Conservation (phyloP, 2,113 vertebrate species). For the Pristiophorus japonicus region DNA sequence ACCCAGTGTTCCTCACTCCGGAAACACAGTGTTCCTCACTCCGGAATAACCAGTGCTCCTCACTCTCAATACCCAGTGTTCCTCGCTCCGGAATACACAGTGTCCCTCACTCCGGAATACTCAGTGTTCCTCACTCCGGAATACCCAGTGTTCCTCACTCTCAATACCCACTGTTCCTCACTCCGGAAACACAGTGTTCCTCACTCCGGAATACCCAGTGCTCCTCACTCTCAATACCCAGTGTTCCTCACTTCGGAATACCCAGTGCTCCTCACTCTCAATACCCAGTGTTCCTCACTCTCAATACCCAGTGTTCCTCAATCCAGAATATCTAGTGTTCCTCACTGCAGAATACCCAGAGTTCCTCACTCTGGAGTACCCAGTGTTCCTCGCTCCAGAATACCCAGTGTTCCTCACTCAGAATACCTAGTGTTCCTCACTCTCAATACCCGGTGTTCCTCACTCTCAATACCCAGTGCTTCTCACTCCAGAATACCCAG, state of each 20-base stretch:
- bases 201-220: not conserved
- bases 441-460: not conserved
- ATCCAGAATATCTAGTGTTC: not conserved
- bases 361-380: not conserved
- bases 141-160: not conserved
- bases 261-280: not conserved
- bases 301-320: too few relatives aligned
- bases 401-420: not conserved
- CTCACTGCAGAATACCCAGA: not conserved
- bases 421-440: not conserved
- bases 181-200: too few relatives aligned
- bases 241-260: not conserved
- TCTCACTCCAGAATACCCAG: too few relatives aligned
- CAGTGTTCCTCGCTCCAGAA: not conserved
- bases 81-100: not conserved
- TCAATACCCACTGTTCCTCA: too few relatives aligned
- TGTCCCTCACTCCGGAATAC: not conserved
- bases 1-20: not conserved
- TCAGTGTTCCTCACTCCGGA: too few relatives aligned
- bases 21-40: not conserved
- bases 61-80: not conserved
- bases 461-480: not conserved
- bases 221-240: not conserved
- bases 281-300: not conserved
- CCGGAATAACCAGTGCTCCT: not conserved